Base-by-base conservation (phyloP, 2,888 invertebrate species). In the Exephanes ischioxanthus region DNA sequence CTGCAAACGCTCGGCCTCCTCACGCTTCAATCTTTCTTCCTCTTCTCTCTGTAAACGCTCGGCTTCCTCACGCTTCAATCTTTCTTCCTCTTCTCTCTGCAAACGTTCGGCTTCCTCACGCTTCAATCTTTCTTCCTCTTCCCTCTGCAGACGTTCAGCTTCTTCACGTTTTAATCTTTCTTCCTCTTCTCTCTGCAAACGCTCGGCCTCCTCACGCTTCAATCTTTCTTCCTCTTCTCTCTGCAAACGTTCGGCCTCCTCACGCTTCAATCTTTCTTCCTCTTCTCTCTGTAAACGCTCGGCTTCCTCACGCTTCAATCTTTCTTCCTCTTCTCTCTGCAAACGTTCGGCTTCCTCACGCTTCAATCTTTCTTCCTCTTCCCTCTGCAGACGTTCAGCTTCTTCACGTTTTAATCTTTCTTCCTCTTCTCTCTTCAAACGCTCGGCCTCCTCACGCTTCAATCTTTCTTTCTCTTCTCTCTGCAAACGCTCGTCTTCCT, bases 331-430 rank as follows among this genome's bases (percentile, higher is more conserved):
- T 0, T 81, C 61, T 48, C 83, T 75, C 37, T 73, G 33, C 37
- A 58, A 33, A 41, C 76, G 84, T 55, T 72, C 63, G 16, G 16
- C 84, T 63, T 88, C 89, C 83, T 80, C 87, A 68, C 87, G 37
- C 66, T 87, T 94, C 94, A 68, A 33, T 53, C 63, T 88, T 93
- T 94, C 89, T 89, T 93, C 30, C 93, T 85, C 93, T 93, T 77
- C 92, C 91, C 3, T 94, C 26, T 48, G n/a, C 16, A 75, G 5
- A 58, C 82, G 33, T 7, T 37, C 22, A 11, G 53, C 41, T n/a
- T 71, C 76, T 93, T 5, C 93, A 93, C 79, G 75, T 80, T 86
- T 75, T 45, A 81, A 63, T 94, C 90, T 93, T 93, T 85, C 86
- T 91, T 70, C 87, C 86, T 89, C 87, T 88, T 88, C 76, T 86